phyloP scores from a whole-genome alignment of 2,113 vertebrate genomes.

The Hystrix cristata region DNA sequence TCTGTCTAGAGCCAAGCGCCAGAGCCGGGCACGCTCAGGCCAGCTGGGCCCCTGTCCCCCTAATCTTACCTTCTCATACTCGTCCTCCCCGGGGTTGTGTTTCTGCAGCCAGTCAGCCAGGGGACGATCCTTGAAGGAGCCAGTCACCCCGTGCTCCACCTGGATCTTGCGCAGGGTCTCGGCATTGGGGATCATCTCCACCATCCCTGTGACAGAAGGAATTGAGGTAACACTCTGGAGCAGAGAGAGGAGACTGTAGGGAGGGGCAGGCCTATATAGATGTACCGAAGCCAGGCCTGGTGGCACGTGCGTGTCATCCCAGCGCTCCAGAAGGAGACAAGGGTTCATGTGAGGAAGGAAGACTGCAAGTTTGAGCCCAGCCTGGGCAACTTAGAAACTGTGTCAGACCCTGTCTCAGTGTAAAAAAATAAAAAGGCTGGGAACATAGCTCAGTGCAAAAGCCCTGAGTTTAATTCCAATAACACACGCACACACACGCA shows the following conservation, averaged over 20 bases:
- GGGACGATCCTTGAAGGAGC: constrained; percentile 97
- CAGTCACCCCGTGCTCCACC: constrained; percentile 97
- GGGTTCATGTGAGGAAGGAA: not conserved
- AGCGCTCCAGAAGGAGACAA: not conserved
- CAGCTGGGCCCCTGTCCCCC: not conserved
- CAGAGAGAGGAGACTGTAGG: not conserved
- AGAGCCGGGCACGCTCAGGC: not conserved
- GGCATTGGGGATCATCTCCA: constrained; percentile 98
- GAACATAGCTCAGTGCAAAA: not conserved
- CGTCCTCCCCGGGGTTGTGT: constrained; percentile 95
- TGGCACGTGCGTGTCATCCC: not conserved
- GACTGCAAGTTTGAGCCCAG: not conserved
- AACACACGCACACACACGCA: not conserved
- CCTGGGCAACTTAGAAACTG: not conserved
- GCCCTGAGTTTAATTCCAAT: not conserved
- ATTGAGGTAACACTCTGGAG: not conserved
- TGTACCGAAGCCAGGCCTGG: not conserved
- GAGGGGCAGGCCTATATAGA: not conserved
- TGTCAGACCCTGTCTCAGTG: not conserved
- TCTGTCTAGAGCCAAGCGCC: not conserved
- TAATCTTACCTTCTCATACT: constrained; percentile 95
- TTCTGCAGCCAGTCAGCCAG: constrained; percentile 98
- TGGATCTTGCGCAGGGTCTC: constrained; percentile 99
- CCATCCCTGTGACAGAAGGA: constrained; percentile 92
- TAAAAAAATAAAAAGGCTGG: not conserved